Evolutionary conservation across 2,888 invertebrate genomes (phyloP).

Genomic region (Seira ritae): DNA sequence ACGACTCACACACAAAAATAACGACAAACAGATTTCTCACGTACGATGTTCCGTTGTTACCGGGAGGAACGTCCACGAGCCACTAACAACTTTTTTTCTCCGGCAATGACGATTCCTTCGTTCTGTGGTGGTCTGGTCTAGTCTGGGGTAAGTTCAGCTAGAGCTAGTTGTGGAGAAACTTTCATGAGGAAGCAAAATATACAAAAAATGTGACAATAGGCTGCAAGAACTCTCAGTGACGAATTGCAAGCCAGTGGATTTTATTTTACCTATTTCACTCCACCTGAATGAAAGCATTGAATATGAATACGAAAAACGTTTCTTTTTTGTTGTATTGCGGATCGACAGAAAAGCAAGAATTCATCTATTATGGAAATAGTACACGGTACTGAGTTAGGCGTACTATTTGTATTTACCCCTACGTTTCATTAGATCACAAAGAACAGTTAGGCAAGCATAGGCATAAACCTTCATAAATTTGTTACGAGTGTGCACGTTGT

Average conservation of each 20-base stretch:
- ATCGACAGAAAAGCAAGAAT: background rate
- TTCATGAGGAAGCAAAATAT: background rate
- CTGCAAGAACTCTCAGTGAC: slow-evolving; percentile 4
- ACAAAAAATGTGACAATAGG: slow-evolving; percentile 7
- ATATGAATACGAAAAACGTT: background rate
- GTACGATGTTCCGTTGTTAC: slow-evolving; percentile 22
- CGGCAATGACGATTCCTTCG: background rate
- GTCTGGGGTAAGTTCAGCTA: background rate
- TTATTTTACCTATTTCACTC: background rate
- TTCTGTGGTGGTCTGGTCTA: background rate
- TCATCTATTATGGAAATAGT: background rate
- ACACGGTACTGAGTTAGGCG: slow-evolving; percentile 4
- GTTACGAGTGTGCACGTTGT: too few species aligned
- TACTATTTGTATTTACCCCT: background rate
- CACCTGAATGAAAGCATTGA: background rate
- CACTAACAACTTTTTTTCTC: slow-evolving; percentile 41
- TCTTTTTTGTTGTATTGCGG: background rate
- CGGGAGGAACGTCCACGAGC: slow-evolving; percentile 54
- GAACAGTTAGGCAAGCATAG: background rate
- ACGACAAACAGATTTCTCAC: too few species aligned
- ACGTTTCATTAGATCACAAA: too few species aligned
- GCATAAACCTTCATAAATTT: too few species aligned
- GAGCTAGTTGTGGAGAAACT: background rate
- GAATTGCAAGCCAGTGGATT: background rate
- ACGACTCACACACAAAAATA: too few species aligned